phyloP scores from a whole-genome alignment of 1,140 invertebrate species.

The Mizuhopecten yessoensis region DNA sequence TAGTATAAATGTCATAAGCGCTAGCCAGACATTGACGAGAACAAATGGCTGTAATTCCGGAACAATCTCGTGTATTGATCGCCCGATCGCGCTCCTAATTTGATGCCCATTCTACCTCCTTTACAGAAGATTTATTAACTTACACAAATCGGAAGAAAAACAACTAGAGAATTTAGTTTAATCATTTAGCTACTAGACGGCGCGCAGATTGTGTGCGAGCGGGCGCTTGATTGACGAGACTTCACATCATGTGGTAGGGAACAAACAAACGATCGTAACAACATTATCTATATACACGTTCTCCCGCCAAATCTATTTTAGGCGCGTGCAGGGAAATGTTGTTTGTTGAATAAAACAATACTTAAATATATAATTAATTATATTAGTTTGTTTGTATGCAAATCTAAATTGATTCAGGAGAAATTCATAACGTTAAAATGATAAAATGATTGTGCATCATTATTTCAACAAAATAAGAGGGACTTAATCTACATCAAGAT shows the following conservation, averaged over 20 bases:
- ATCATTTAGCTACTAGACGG: constrained; percentile 24
- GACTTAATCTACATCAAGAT: too few species aligned
- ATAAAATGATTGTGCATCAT: too few species aligned
- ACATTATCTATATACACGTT: neutral
- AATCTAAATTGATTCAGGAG: neutral
- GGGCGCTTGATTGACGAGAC: constrained; percentile 20
- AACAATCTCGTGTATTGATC: constrained; percentile 38
- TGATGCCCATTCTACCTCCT: constrained; percentile 31
- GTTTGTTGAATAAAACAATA: neutral
- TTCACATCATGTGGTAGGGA: constrained; percentile 6
- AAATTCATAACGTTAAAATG: too few species aligned
- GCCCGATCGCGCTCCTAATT: constrained; percentile 24
- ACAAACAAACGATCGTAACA: neutral
- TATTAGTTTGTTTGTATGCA: neutral
- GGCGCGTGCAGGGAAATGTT: neutral
- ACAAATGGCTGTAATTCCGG: constrained; percentile 25
- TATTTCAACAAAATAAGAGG: too few species aligned
- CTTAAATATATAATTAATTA: neutral
- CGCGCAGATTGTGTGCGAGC: neutral
- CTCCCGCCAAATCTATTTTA: constrained; percentile 17
- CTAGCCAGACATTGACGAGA: neutral
- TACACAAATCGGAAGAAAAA: constrained; percentile 39
- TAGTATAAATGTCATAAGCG: constrained; percentile 39
- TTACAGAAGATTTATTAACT: constrained; percentile 40
- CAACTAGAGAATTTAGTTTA: constrained; percentile 39